These are phyloP conservation scores for Karalla daura DNA, from an alignment of 2,797 vertebrate genomes.

Conservation along the genomic window DNA sequence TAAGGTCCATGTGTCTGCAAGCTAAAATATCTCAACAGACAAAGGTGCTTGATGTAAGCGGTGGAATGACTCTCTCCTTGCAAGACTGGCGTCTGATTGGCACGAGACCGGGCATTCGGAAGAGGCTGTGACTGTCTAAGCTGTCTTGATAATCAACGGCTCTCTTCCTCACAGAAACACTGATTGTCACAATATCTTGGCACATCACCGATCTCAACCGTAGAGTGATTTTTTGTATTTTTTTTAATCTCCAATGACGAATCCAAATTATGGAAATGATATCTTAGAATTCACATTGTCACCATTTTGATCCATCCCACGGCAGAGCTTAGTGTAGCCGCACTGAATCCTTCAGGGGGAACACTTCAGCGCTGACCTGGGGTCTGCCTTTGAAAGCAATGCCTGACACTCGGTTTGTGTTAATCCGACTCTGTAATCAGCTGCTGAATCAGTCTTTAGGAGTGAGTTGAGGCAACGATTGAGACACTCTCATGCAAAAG, in stretches of 20 bases:
- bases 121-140: neutral
- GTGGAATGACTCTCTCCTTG: slow-evolving; percentile 4
- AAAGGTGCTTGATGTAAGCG: neutral
- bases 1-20: slow-evolving; percentile 18
- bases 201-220: neutral
- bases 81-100: slow-evolving; percentile 1
- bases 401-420: slow-evolving; percentile 22
- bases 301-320: slow-evolving; percentile 33
- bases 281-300: slow-evolving; percentile 8
- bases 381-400: slow-evolving; percentile 45
- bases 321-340: slow-evolving; percentile 24
- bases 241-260: slow-evolving; percentile 3
- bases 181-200: slow-evolving; percentile 17
- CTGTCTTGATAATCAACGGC: neutral
- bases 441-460: slow-evolving; percentile 63
- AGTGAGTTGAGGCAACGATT: slow-evolving; percentile 44
- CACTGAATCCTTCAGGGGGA: slow-evolving; percentile 29
- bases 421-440: slow-evolving; percentile 64
- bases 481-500: slow-evolving; percentile 42
- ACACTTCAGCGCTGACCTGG: slow-evolving; percentile 34
- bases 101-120: slow-evolving; percentile 14
- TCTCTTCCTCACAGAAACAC: neutral
- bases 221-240: slow-evolving; percentile 1
- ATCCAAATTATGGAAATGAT: slow-evolving; percentile 20
- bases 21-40: slow-evolving; percentile 20